Base-by-base conservation (phyloP, 2,797 vertebrate species). In the Coregonus suidteri region DNA sequence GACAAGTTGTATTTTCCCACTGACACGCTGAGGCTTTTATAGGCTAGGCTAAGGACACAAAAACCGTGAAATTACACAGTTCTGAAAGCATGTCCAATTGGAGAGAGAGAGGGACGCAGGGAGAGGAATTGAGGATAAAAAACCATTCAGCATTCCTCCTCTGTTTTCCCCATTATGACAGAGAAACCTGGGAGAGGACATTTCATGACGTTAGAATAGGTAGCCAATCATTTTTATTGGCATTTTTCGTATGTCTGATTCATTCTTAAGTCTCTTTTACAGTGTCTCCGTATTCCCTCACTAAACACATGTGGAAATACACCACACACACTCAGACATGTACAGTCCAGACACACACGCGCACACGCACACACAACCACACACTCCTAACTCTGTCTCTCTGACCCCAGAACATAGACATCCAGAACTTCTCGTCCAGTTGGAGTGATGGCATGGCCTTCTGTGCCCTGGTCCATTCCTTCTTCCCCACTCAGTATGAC, bases 391-490 rank as follows among this genome's bases (percentile, higher is more conserved):
- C 71, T 66, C 53, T 56, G 37, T 54, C n/a, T 70, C 31, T 30
- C 31, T 4, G 16, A 31, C 25, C 56, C 15, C 77, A 99, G 98
- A 96, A 97, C 78, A 94, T 98, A 20, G 97, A 98, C 84, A 95
- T 99, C 78, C 97, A 99, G 91, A 99, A 99, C 93, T 99, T 99
- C 93, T 99, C 98, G 2, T 96, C 97, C 77, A 98, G 96, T 81
- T 99, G 98, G 98, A 99, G 94, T 0, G 97, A 98, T 0, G 98
- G 98, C 3, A 96, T 99, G 97, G 97, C 97, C 3, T 99, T 99
- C 92, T 99, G 98, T 0, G 98, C 98, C 56, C 93, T 99, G 14
- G 96, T 99, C 35, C 97, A 98, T 91, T 97, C 97, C 25, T 99
- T 99, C 93, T 99, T 99, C 89, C 97, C 97, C 0, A 95, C 94